A percentile compares a stretch with the other conserved stretches of the same genome.
Conservation (phyloP, 2,113 vertebrate genomes). For the Tachysurus fulvidraco region DNA sequence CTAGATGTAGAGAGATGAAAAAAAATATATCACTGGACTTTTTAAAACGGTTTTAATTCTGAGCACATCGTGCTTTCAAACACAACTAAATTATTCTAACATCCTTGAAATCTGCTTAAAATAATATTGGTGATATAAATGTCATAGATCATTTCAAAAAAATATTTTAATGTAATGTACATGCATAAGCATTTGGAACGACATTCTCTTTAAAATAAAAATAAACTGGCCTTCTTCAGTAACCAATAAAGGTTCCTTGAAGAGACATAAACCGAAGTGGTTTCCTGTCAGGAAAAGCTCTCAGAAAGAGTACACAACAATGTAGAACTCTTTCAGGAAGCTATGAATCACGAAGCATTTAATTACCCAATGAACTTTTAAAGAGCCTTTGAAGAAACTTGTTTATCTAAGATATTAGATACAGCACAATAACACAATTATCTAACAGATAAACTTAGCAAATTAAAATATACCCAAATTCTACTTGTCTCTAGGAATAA, state of each 20-base stretch:
- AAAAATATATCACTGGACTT: too few relatives aligned
- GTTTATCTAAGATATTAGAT: neutral
- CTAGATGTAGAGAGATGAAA: constrained; percentile 8
- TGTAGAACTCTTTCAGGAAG: neutral
- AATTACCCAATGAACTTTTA: neutral
- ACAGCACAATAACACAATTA: neutral
- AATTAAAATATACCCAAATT: neutral
- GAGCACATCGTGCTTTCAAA: neutral
- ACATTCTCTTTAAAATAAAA: neutral
- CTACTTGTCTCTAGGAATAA: neutral
- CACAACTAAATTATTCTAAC: neutral
- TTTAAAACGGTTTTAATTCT: neutral
- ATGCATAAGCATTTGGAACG: neutral
- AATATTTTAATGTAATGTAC: neutral
- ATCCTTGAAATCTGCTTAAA: neutral
- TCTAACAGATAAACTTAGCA: neutral
- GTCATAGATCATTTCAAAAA: neutral
- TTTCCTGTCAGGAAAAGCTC: neutral
- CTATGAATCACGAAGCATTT: neutral
- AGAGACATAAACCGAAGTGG: neutral
- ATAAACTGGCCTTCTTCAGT: neutral
- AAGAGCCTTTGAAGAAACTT: neutral
- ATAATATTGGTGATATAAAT: neutral
- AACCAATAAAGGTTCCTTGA: neutral
- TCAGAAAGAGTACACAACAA: neutral